Evolutionary conservation across 2,888 invertebrate genomes (phyloP).

Genomic region (Volucella zonaria): DNA sequence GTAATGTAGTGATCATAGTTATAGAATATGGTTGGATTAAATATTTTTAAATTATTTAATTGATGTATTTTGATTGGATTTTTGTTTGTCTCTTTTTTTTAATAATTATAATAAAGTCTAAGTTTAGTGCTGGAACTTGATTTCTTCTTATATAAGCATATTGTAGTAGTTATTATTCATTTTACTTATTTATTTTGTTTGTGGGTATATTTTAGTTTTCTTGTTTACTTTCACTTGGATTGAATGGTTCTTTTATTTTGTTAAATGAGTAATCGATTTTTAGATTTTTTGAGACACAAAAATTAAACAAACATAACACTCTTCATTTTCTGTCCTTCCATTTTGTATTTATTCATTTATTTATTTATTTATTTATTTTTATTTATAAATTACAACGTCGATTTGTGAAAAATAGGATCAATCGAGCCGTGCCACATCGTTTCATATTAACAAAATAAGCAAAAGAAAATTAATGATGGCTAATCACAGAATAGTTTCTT

Average conservation of each 20-base stretch:
- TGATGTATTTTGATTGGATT: slow-evolving; percentile 7
- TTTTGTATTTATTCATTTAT: slow-evolving; percentile 13
- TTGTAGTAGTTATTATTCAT: slow-evolving; percentile 7
- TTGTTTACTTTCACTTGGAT: slow-evolving; percentile 24
- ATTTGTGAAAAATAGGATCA: slow-evolving; percentile 35
- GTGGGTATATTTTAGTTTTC: slow-evolving; percentile 13
- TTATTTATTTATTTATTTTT: slow-evolving; percentile 35
- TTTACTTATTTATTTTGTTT: slow-evolving; percentile 21
- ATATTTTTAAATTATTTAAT: slow-evolving; percentile 20
- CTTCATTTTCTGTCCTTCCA: slow-evolving; percentile 4
- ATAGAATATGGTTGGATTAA: slow-evolving; percentile 23
- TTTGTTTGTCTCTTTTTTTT: slow-evolving; percentile 7
- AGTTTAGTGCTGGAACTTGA: slow-evolving; percentile 69
- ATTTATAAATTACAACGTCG: slow-evolving; percentile 34
- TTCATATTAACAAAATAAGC: slow-evolving; percentile 29
- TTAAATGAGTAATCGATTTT: slow-evolving; percentile 35
- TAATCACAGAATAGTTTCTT: slow-evolving; percentile 63
- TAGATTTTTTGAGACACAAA: slow-evolving; percentile 49
- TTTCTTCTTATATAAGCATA: slow-evolving; percentile 12
- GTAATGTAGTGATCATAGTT: slow-evolving; percentile 32
- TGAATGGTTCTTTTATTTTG: slow-evolving; percentile 18
- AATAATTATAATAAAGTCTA: slow-evolving; percentile 8
- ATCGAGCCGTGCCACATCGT: slow-evolving; percentile 49
- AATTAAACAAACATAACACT: slow-evolving; percentile 6
- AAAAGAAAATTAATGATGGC: slow-evolving; percentile 54